Conservation (phyloP, 2,797 vertebrate genomes). For the Otolemur crassicaudatus region DNA sequence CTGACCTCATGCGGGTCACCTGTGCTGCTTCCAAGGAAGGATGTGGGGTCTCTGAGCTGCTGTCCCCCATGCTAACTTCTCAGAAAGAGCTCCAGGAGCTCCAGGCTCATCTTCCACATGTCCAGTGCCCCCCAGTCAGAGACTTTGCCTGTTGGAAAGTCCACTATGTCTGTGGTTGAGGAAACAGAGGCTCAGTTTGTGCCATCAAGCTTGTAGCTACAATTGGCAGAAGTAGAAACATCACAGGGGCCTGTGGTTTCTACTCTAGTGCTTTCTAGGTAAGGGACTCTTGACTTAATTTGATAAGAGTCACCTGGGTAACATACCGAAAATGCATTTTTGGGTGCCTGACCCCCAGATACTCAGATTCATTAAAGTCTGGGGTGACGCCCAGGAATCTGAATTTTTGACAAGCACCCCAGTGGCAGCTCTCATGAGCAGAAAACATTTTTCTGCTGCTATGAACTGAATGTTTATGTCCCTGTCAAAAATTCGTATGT, state of each 20-base stretch:
- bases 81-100: background rate
- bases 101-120: background rate
- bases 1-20: background rate
- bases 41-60: background rate
- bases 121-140: background rate
- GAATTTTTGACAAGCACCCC: background rate
- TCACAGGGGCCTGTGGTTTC: background rate
- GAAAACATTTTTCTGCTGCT: background rate
- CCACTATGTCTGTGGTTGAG: background rate
- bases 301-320: background rate
- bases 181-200: background rate
- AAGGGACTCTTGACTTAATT: background rate
- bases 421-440: too few species aligned
- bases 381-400: background rate
- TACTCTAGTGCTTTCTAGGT: background rate
- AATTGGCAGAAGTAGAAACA: background rate
- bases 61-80: background rate
- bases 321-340: background rate
- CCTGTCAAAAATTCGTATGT: background rate
- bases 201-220: background rate
- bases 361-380: too few species aligned
- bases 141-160: background rate
- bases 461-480: background rate
- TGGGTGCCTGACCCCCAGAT: background rate
- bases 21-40: background rate